Evolutionary conservation across 2,797 vertebrate species (phyloP).

Genomic region (Borostomias antarcticus): DNA sequence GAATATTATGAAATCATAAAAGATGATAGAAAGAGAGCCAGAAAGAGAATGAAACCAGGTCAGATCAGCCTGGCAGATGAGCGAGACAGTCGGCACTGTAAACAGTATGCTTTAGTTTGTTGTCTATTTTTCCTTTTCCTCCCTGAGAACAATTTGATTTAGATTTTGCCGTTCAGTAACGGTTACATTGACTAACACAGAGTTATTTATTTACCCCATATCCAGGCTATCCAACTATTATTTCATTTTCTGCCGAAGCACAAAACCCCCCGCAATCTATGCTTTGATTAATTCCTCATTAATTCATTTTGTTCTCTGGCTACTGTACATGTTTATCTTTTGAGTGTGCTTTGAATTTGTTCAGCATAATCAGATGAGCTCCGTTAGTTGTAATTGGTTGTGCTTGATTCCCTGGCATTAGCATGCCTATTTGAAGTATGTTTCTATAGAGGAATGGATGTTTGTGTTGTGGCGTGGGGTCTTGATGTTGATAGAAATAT

Average conservation of each 20-base stretch:
- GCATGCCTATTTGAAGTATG: conserved; percentile 44
- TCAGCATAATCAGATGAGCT: conserved; percentile 48
- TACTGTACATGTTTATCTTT: no score
- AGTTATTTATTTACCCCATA: conserved; percentile 51
- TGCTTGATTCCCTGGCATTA: no score
- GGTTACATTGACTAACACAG: conserved; percentile 35
- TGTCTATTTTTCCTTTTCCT: conserved; percentile 36
- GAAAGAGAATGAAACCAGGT: no score
- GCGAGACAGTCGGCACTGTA: no score
- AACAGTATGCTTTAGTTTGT: conserved; percentile 14
- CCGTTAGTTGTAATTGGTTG: no score
- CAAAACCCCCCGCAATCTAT: conserved; percentile 54
- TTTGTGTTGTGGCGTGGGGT: neutral
- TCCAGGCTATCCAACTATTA: conserved; percentile 56
- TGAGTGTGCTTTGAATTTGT: conserved; percentile 60
- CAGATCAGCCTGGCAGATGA: no score
- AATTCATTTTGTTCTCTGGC: conserved; percentile 52
- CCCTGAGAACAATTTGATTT: neutral
- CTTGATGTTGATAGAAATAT: neutral
- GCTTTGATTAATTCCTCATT: conserved; percentile 61
- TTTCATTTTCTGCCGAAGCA: conserved; percentile 42
- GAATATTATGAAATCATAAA: no score
- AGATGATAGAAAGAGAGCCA: no score
- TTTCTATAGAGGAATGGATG: conserved; percentile 25
- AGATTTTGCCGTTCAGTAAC: conserved; percentile 27